phyloP scores from a whole-genome alignment of 2,113 vertebrate species.

The Felis catus region DNA sequence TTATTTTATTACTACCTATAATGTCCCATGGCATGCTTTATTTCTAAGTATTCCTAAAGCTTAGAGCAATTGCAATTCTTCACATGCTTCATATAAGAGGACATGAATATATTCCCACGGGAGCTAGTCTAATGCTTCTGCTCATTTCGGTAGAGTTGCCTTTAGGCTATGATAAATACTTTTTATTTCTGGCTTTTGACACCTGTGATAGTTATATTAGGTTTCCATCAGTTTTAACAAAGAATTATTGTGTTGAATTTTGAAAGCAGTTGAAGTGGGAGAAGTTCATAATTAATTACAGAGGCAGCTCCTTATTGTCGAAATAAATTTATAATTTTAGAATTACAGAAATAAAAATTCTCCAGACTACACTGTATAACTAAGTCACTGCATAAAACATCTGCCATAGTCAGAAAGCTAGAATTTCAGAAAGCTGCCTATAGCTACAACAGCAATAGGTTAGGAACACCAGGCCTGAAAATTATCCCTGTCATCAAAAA shows the following conservation, averaged over 20 bases:
- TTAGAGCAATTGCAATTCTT: background rate
- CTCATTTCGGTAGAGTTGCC: background rate
- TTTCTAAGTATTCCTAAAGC: background rate
- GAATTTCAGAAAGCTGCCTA: background rate
- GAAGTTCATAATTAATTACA: background rate
- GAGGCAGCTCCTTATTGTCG: background rate
- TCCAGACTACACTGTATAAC: background rate
- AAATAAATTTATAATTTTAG: conserved; percentile 12
- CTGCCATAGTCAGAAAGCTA: background rate
- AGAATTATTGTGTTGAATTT: background rate
- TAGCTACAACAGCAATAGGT: background rate
- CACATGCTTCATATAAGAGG: background rate
- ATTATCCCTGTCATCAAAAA: background rate
- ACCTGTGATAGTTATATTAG: background rate
- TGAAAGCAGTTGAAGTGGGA: background rate
- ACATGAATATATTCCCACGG: background rate
- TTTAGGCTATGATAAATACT: conserved; percentile 2
- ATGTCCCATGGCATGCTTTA: background rate
- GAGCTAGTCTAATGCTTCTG: background rate
- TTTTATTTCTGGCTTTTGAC: conserved; percentile 36
- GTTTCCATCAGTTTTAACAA: background rate
- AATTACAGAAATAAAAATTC: background rate
- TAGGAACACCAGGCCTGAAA: background rate
- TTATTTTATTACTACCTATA: background rate
- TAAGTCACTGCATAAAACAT: background rate